These are phyloP conservation scores for Drosophila nebulosa DNA, from an alignment of 1,140 invertebrate genomes.

Conservation along the genomic window DNA sequence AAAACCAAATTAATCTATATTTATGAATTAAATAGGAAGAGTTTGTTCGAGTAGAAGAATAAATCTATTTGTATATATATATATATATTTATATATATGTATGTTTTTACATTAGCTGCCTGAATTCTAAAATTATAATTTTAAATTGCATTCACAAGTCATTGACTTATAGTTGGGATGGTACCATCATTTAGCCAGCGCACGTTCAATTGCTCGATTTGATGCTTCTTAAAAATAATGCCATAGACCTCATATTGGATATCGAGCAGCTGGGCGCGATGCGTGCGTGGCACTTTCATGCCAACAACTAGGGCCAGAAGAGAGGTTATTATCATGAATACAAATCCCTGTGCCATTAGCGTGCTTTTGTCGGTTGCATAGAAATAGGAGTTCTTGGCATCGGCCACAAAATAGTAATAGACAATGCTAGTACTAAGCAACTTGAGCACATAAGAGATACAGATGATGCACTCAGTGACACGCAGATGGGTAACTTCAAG, in stretches of 20 bases:
- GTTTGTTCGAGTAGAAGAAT: not conserved
- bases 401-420: slow-evolving; percentile 67
- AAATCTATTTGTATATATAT: not conserved
- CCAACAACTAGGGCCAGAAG: slow-evolving; percentile 68
- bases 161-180: slow-evolving; percentile 72
- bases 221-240: slow-evolving; percentile 77
- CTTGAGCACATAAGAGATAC: slow-evolving; percentile 55
- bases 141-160: not conserved
- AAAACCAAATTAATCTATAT: not conserved
- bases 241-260: slow-evolving; percentile 73
- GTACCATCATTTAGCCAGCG: slow-evolving; percentile 74
- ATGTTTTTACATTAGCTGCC: not conserved
- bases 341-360: slow-evolving; percentile 73
- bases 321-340: slow-evolving; percentile 67
- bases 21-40: slow-evolving; percentile 1
- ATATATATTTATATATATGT: not conserved
- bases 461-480: slow-evolving; percentile 60
- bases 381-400: slow-evolving; percentile 68
- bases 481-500: slow-evolving; percentile 68
- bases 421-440: slow-evolving; percentile 60
- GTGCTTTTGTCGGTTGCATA: slow-evolving; percentile 67
- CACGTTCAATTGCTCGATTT: slow-evolving; percentile 76
- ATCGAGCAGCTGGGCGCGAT: slow-evolving; percentile 56
- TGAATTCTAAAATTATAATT: not conserved
- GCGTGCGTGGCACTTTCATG: slow-evolving; percentile 72